Percentiles rank a stretch among this genome's conserved stretches.
Conservation (phyloP, 2,888 invertebrate species). For the Pseudolycoriella hygida region DNA sequence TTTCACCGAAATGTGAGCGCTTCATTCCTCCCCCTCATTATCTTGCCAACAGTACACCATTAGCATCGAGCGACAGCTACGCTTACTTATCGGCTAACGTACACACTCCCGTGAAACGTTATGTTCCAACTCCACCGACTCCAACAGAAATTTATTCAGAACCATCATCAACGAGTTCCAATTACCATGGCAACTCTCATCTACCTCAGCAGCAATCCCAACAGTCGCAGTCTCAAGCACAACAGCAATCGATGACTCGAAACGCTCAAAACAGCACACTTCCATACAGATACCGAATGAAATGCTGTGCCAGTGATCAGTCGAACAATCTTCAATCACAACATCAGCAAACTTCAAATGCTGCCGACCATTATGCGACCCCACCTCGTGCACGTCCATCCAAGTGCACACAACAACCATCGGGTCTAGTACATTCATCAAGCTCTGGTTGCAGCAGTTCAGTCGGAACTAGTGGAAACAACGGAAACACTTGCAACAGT, state of each 20-base stretch:
- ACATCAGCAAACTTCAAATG: constrained; percentile 6
- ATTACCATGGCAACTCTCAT: constrained; percentile 7
- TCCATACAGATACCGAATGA: constrained; percentile 23
- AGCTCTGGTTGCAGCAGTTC: not conserved
- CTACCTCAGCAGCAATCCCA: constrained; percentile 10
- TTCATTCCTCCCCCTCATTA: constrained; percentile 18
- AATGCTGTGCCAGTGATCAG: constrained; percentile 19
- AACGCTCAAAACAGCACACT: not conserved
- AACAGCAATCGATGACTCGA: not conserved
- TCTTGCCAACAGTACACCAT: constrained; percentile 18
- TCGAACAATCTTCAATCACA: constrained; percentile 2
- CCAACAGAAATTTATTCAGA: constrained; percentile 19
- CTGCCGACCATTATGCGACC: constrained; percentile 17
- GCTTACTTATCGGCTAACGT: constrained; percentile 26
- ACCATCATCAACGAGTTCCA: constrained; percentile 12
- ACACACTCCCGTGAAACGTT: constrained; percentile 29
- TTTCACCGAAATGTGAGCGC: constrained; percentile 16
- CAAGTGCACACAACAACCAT: constrained; percentile 5
- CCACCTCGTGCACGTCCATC: constrained; percentile 17
- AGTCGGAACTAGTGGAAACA: not conserved
- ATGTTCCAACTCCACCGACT: constrained; percentile 28
- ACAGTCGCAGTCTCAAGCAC: constrained; percentile 7
- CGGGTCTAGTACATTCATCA: not conserved
- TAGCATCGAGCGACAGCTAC: constrained; percentile 22
- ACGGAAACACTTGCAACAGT: constrained; percentile 4